Evolutionary conservation across 2,797 vertebrate species (phyloP).

Genomic region (Podarcis siculus): DNA sequence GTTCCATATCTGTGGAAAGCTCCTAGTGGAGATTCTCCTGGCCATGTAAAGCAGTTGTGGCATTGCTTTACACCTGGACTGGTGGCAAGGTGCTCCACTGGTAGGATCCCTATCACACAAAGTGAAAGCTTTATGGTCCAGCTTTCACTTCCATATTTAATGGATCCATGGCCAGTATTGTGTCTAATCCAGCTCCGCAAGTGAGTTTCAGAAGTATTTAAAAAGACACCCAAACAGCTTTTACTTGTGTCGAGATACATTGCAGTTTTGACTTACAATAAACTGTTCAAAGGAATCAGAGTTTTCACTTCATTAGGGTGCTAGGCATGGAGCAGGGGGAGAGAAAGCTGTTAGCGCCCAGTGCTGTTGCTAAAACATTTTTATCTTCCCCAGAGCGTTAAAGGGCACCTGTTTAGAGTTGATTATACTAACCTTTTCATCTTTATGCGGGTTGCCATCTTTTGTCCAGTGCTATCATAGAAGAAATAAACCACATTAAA

Average conservation of each 20-base stretch:
- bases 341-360: background rate
- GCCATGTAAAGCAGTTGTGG: background rate
- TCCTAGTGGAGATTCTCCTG: background rate
- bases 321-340: background rate
- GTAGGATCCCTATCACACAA: background rate
- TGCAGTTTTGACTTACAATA: background rate
- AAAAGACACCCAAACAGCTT: background rate
- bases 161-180: background rate
- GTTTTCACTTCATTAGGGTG: background rate
- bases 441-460: background rate
- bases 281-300: background rate
- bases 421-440: constrained; percentile 29
- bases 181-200: background rate
- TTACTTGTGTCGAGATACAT: background rate
- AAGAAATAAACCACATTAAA: background rate
- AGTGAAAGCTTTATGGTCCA: too few species aligned
- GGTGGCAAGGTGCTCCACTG: background rate
- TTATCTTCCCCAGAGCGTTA: constrained; percentile 2
- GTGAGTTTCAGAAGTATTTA: background rate
- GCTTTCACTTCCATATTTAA: too few species aligned
- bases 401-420: constrained; percentile 29
- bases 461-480: background rate
- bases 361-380: constrained; percentile 10
- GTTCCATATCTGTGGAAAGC: background rate
- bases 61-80: background rate